These are phyloP conservation scores for Xylophagus ater DNA, from an alignment of 2,888 invertebrate species.

Conservation along the genomic window DNA sequence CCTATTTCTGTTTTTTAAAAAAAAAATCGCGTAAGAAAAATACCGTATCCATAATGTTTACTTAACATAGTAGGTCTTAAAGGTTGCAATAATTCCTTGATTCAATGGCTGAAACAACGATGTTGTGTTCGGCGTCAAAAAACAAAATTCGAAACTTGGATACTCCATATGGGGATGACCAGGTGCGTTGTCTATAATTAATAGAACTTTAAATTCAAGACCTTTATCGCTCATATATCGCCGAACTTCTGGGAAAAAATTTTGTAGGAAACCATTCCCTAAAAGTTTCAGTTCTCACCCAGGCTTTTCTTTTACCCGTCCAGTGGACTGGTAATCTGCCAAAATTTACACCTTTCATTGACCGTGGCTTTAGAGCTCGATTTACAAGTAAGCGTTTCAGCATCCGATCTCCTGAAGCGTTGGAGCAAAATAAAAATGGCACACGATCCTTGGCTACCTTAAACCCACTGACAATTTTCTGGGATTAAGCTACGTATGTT, in stretches of 20 bases:
- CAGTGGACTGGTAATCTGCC: constrained; percentile 21
- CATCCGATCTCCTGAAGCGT: constrained; percentile 23
- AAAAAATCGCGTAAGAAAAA: no score
- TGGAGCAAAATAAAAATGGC: constrained; percentile 22
- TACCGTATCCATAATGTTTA: no score
- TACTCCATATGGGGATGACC: constrained; percentile 12
- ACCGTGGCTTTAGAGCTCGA: constrained; percentile 20
- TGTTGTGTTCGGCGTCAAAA: constrained; percentile 22
- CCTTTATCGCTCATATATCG: constrained; percentile 1
- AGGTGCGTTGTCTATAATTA: constrained; percentile 1
- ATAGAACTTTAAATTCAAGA: constrained; percentile 2
- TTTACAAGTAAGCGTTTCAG: constrained; percentile 23
- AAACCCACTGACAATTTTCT: constrained; percentile 21
- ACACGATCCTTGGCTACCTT: constrained; percentile 22
- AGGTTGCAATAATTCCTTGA: constrained; percentile 24
- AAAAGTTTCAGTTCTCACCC: constrained; percentile 19
- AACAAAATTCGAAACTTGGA: constrained; percentile 18
- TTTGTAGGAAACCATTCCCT: constrained; percentile 20
- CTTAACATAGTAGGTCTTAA: constrained; percentile 23
- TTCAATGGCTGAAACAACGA: constrained; percentile 23
- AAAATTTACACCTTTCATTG: constrained; percentile 20
- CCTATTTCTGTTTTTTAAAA: no score
- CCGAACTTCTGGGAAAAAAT: not conserved
- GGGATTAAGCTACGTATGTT: constrained; percentile 22
- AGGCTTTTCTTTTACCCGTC: constrained; percentile 23